Conservation (phyloP, 2,888 invertebrate species). For the Athalia cordata region DNA sequence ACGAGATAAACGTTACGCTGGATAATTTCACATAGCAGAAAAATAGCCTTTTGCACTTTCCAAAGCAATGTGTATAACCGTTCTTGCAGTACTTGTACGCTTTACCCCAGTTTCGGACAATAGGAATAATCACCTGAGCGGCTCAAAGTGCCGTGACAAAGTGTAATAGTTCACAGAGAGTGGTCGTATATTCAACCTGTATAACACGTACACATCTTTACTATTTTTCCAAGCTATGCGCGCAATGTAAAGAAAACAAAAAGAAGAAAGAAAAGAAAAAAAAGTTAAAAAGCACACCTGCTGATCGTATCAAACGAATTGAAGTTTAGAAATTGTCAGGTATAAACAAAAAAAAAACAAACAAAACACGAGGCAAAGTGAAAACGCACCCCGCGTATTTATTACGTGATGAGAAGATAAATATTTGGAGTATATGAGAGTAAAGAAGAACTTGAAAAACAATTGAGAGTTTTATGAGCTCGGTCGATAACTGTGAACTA, state of each 20-base stretch:
- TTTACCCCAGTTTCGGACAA: slow-evolving; percentile 34
- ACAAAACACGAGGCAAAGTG: too few species aligned
- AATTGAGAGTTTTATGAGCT: too few species aligned
- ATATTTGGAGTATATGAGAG: too few species aligned
- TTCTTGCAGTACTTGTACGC: not conserved
- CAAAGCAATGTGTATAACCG: too few species aligned
- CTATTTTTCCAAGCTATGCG: slow-evolving; percentile 10
- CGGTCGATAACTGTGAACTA: too few species aligned
- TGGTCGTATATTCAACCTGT: not conserved
- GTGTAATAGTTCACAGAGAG: too few species aligned
- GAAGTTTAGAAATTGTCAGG: too few species aligned
- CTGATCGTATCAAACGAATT: too few species aligned
- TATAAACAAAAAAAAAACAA: too few species aligned
- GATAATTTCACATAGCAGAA: slow-evolving; percentile 2
- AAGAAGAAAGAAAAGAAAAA: not conserved
- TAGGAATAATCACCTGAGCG: slow-evolving; percentile 23
- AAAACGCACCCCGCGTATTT: too few species aligned
- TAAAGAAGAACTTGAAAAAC: too few species aligned
- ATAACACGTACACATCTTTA: slow-evolving; percentile 3
- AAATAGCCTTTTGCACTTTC: slow-evolving; percentile 27
- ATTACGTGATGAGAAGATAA: too few species aligned
- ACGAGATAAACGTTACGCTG: slow-evolving; percentile 15
- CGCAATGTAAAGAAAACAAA: not conserved
- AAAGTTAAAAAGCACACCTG: not conserved
- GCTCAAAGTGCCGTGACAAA: slow-evolving; percentile 10